Percentiles rank a stretch among this genome's conserved stretches.
phyloP scores from a whole-genome alignment of 2,113 vertebrate species.

The Pelobates fuscus region DNA sequence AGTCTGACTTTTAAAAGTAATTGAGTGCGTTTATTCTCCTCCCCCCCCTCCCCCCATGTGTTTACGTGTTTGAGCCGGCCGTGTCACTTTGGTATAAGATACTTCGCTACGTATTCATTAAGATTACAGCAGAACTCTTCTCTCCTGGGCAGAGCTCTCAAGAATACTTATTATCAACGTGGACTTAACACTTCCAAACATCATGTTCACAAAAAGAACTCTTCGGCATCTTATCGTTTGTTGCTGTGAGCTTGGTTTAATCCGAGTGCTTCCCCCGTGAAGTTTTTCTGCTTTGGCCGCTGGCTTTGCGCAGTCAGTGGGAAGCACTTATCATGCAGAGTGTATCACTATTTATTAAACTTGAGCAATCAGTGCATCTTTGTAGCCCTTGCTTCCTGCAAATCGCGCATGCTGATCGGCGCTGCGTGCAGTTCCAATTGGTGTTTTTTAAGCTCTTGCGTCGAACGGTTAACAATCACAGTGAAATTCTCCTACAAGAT shows the following conservation, averaged over 20 bases:
- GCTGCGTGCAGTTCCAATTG: conserved; percentile 11
- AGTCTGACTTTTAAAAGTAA: no score
- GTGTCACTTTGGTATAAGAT: no score
- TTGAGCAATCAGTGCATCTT: not conserved
- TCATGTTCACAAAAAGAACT: not conserved
- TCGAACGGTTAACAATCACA: conserved; percentile 7
- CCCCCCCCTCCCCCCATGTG: no score
- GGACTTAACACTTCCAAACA: no score
- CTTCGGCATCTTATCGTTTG: not conserved
- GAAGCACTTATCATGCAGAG: not conserved
- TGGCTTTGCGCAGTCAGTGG: not conserved
- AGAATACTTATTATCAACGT: no score
- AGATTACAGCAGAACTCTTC: no score
- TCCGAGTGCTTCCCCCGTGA: not conserved
- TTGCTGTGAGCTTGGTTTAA: not conserved
- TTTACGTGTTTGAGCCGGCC: no score
- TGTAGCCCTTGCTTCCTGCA: not conserved
- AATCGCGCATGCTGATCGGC: not conserved
- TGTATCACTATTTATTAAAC: not conserved
- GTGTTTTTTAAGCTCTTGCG: conserved; percentile 1
- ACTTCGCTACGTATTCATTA: no score
- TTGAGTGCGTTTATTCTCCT: no score
- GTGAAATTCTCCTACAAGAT: conserved; percentile 9
- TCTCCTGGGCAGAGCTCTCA: no score
- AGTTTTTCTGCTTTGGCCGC: conserved; percentile 11